A percentile compares a stretch with the other conserved stretches of the same genome.
Conservation (phyloP, 1,140 invertebrate genomes). For the Fopius arisanus region DNA sequence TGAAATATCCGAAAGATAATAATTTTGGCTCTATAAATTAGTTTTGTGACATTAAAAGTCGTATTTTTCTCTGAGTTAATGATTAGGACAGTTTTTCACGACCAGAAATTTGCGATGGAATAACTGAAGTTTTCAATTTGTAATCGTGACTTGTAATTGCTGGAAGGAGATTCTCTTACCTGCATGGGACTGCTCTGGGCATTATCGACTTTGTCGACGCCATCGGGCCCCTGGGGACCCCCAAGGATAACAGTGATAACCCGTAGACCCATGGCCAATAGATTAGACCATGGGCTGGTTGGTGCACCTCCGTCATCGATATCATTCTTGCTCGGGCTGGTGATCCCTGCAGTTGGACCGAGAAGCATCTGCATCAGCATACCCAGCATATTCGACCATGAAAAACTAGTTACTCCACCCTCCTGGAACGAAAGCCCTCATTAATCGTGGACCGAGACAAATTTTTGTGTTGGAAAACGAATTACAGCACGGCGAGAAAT, state of each 20-base stretch:
- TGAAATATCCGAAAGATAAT: too few relatives aligned
- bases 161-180: constrained; percentile 66
- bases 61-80: too few relatives aligned
- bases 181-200: constrained; percentile 81
- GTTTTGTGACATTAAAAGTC: too few relatives aligned
- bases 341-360: constrained; percentile 66
- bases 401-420: constrained; percentile 73
- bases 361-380: constrained; percentile 89
- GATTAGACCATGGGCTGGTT: constrained; percentile 85
- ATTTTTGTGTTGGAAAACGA: background rate
- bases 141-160: background rate
- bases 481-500: too few relatives aligned
- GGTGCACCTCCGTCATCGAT: constrained; percentile 71
- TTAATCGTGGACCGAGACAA: background rate
- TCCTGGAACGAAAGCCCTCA: constrained; percentile 60
- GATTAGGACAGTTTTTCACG: too few relatives aligned
- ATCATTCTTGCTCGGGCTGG: constrained; percentile 83
- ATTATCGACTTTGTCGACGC: constrained; percentile 90
- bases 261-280: constrained; percentile 81
- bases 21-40: too few relatives aligned
- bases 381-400: constrained; percentile 85
- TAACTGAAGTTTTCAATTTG: too few relatives aligned
- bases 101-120: too few relatives aligned
- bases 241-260: constrained; percentile 84
- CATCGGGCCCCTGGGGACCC: constrained; percentile 74